A percentile compares a stretch with the other conserved stretches of the same genome.
phyloP scores from a whole-genome alignment of 2,888 invertebrate genomes.

The Thalpophila matura region DNA sequence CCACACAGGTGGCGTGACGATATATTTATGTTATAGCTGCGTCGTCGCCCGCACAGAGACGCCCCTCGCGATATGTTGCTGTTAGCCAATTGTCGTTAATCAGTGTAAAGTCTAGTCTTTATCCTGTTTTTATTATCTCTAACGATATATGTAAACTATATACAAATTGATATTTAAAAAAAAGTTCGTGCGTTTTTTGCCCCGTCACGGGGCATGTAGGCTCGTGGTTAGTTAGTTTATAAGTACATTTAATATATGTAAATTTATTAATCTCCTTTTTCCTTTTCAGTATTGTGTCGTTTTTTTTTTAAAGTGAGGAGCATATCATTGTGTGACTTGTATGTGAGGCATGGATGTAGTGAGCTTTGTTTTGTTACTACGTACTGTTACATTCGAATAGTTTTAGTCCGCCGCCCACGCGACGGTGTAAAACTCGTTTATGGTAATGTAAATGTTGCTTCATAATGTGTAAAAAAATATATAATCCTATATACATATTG shows the following conservation, averaged over 20 bases:
- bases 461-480: conserved; percentile 91
- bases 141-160: conserved; percentile 86
- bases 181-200: conserved; percentile 82
- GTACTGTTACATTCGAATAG: conserved; percentile 91
- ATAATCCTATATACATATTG: conserved; percentile 87
- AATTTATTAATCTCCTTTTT: conserved; percentile 89
- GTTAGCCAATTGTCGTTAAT: conserved; percentile 88
- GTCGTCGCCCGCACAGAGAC: conserved; percentile 71
- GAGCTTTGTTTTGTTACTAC: conserved; percentile 82
- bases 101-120: conserved; percentile 91
- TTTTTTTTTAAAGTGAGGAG: conserved; percentile 82
- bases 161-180: conserved; percentile 88
- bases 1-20: conserved; percentile 6
- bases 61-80: conserved; percentile 82
- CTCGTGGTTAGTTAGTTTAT: conserved; percentile 88
- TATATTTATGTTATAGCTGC: conserved; percentile 35
- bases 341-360: conserved; percentile 66
- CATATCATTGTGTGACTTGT: conserved; percentile 74
- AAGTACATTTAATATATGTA: conserved; percentile 89
- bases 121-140: conserved; percentile 89
- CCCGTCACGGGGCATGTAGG: conserved; percentile 80
- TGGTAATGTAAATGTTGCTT: conserved; percentile 91
- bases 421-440: conserved; percentile 85
- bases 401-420: conserved; percentile 78
- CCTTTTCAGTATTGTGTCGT: conserved; percentile 90